phyloP scores from a whole-genome alignment of 2,113 vertebrate genomes.

The Callospermophilus lateralis region DNA sequence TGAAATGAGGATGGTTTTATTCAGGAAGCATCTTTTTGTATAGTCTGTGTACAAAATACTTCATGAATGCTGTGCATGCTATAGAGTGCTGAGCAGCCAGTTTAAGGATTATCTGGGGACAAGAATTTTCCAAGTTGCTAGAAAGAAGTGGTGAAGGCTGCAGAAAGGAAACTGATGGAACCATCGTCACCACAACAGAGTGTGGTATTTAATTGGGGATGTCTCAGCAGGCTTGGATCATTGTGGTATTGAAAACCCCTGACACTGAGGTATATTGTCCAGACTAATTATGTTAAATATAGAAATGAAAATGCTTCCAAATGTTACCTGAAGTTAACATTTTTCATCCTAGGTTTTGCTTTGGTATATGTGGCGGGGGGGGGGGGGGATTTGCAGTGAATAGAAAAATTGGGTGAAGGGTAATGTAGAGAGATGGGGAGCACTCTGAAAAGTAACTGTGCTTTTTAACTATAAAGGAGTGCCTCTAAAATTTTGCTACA shows the following conservation, averaged over 20 bases:
- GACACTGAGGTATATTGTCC: background rate
- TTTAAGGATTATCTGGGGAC: background rate
- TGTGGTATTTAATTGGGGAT: background rate
- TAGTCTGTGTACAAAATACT: background rate
- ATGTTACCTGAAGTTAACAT: background rate
- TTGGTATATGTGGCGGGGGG: background rate
- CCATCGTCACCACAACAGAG: rapidly evolving
- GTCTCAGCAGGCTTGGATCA: background rate
- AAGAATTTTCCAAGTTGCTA: background rate
- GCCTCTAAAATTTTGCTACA: background rate
- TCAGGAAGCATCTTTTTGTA: background rate
- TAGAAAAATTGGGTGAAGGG: background rate
- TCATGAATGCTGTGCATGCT: background rate
- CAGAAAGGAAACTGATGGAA: background rate
- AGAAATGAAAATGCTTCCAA: background rate
- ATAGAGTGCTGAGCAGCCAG: background rate
- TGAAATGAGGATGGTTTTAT: background rate
- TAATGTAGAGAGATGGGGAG: background rate
- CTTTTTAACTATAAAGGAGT: background rate
- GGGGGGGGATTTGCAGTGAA: background rate
- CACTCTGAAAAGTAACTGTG: background rate
- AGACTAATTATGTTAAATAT: constrained; percentile 17
- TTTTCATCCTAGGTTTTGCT: constrained; percentile 33
- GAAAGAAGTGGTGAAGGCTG: background rate
- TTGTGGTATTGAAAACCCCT: background rate